Percentiles rank a stretch among this genome's conserved stretches.
phyloP scores from a whole-genome alignment of 2,797 vertebrate genomes.

The Orestias chungarensis region DNA sequence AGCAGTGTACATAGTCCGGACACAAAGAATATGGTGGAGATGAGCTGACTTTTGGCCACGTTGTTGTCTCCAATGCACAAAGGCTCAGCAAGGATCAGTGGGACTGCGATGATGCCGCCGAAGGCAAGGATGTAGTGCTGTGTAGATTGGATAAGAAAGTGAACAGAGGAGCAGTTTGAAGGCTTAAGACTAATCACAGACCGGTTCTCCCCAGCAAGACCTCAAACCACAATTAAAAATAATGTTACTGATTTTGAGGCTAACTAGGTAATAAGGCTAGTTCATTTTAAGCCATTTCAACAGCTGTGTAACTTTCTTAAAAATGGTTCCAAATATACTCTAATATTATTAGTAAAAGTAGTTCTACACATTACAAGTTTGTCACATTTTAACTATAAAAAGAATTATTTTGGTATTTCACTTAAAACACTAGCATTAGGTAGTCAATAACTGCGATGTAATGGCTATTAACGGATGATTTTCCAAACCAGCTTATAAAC shows the following conservation, averaged over 20 bases:
- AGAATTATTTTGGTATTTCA: neutral
- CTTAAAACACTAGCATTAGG: neutral
- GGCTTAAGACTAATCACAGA: neutral
- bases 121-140: conserved; percentile 86
- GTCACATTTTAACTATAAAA: no score
- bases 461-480: neutral
- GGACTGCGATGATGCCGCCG: conserved; percentile 83
- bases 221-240: neutral
- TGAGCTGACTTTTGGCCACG: conserved; percentile 81
- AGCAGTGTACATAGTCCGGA: conserved; percentile 82
- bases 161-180: neutral
- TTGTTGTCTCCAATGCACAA: conserved; percentile 83
- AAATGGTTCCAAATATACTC: neutral
- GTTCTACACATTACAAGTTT: neutral
- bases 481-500: neutral
- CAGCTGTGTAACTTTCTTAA: neutral
- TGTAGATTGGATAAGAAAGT: neutral
- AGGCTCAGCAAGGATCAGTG: conserved; percentile 82
- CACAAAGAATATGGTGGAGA: conserved; percentile 85
- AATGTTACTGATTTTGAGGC: neutral
- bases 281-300: neutral
- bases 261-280: neutral
- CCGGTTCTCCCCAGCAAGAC: neutral
- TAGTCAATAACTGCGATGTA: neutral
- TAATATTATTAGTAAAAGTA: neutral